Conservation (phyloP, 2,888 invertebrate genomes). For the Cactoblastis cactorum region DNA sequence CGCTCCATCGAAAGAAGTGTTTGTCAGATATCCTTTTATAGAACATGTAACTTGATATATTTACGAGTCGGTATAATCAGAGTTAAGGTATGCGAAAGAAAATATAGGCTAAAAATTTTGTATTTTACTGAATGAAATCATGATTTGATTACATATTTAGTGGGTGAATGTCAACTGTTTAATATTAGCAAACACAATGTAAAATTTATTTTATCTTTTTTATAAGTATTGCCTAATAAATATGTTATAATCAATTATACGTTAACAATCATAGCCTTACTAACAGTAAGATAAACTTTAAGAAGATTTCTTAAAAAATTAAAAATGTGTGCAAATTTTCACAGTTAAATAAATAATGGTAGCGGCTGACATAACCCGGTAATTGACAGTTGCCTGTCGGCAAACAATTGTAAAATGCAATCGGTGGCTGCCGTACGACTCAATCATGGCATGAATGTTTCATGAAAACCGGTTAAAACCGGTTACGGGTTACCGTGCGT, state of each 20-base stretch:
- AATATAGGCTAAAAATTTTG: no score
- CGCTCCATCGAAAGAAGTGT: not conserved
- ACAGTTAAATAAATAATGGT: not conserved
- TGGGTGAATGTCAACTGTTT: no score
- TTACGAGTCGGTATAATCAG: not conserved
- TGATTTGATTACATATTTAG: no score
- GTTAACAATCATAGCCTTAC: no score
- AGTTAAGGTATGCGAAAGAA: not conserved
- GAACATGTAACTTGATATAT: not conserved
- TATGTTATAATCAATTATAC: no score
- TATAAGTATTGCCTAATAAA: no score
- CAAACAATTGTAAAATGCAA: slow-evolving; percentile 6
- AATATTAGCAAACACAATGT: no score
- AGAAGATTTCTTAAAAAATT: no score
- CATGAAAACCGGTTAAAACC: slow-evolving; percentile 58
- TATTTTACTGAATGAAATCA: no score
- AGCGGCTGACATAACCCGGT: not conserved
- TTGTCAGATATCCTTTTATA: not conserved
- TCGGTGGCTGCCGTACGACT: slow-evolving; percentile 27
- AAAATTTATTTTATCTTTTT: no score
- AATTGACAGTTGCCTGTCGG: slow-evolving; percentile 15
- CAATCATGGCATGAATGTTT: slow-evolving; percentile 67
- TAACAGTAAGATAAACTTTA: no score
- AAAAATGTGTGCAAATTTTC: no score
- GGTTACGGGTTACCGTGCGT: slow-evolving; percentile 47